Percentiles rank a stretch among this genome's conserved stretches.
These are phyloP conservation scores for Crocodylus rhombifer DNA, from an alignment of 2,797 vertebrate genomes.

Conservation along the genomic window DNA sequence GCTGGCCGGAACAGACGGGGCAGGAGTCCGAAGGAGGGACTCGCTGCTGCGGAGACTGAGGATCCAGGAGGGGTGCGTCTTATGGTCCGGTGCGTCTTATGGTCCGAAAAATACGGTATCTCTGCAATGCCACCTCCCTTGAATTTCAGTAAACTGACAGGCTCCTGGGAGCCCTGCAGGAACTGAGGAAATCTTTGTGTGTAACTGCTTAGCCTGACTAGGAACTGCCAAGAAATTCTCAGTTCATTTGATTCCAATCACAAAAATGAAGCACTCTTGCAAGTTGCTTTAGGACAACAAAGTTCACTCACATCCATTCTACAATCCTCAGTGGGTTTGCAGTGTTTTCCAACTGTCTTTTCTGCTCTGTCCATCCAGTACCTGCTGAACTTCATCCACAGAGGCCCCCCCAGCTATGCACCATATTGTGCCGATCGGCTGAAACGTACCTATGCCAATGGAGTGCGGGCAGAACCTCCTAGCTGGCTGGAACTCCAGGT, in stretches of 20 bases:
- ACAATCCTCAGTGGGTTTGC: neutral
- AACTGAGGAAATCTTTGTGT: neutral
- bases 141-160: neutral
- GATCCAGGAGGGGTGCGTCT: no score
- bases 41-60: no score
- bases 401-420: conserved; percentile 85
- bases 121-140: neutral
- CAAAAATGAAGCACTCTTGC: neutral
- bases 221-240: neutral
- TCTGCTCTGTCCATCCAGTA: conserved; percentile 81
- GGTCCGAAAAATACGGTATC: no score
- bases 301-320: neutral
- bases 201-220: neutral
- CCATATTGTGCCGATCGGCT: conserved; percentile 91
- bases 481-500: conserved; percentile 97
- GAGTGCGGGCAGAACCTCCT: conserved; percentile 90
- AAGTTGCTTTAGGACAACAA: neutral
- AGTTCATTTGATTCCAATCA: neutral
- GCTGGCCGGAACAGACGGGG: no score
- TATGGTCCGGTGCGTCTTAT: no score
- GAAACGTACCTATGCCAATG: conserved; percentile 88
- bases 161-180: neutral
- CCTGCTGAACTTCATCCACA: conserved; percentile 92
- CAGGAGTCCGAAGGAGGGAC: no score
- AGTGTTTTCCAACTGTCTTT: neutral